Conservation (phyloP, 2,888 invertebrate genomes). For the Nemapogon koenigi region DNA sequence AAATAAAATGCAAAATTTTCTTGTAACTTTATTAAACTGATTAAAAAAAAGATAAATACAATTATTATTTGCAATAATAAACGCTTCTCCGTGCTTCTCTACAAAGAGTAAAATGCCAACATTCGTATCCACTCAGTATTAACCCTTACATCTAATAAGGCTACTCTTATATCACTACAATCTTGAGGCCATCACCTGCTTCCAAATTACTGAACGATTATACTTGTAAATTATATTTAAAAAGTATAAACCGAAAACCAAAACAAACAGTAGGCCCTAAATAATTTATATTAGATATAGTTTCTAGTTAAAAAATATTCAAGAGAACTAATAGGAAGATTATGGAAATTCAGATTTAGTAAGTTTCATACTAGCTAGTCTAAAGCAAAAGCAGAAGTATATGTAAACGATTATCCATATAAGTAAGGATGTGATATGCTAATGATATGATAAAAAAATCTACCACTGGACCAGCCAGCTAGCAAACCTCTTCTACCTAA, state of each 20-base stretch:
- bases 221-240: too few species aligned
- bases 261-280: too few species aligned
- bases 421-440: conserved; percentile 47
- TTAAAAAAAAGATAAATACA: conserved; percentile 47
- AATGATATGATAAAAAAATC: conserved; percentile 61
- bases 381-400: conserved; percentile 26
- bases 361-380: too few species aligned
- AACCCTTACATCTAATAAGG: conserved; percentile 54
- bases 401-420: conserved; percentile 21
- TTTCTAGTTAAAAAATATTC: too few species aligned
- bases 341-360: too few species aligned
- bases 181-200: too few species aligned
- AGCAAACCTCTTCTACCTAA: conserved; percentile 23
- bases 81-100: conserved; percentile 50
- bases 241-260: too few species aligned
- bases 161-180: too few species aligned
- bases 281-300: too few species aligned
- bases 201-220: too few species aligned
- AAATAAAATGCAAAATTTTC: conserved; percentile 20
- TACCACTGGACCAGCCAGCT: conserved; percentile 52
- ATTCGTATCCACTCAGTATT: conserved; percentile 35
- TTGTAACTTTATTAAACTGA: conserved; percentile 54
- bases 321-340: too few species aligned
- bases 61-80: conserved; percentile 49
- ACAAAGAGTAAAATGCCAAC: conserved; percentile 48